These are phyloP conservation scores for Pseudoips prasinana DNA, from an alignment of 2,888 invertebrate species.

Conservation along the genomic window DNA sequence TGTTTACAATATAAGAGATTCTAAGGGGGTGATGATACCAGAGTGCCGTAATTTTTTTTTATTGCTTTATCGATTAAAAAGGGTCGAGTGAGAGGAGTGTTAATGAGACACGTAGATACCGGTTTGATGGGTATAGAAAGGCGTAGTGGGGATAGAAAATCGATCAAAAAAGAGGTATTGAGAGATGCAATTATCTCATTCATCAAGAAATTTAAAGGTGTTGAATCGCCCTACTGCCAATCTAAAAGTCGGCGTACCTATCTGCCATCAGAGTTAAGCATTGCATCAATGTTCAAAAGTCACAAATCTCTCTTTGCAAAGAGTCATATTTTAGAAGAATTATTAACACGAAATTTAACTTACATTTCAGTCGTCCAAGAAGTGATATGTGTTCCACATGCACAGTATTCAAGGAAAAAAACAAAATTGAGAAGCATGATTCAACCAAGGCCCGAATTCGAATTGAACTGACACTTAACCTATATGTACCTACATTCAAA, in stretches of 20 bases:
- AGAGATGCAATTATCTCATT: constrained; percentile 17
- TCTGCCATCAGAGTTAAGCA: constrained; percentile 15
- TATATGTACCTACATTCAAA: no score
- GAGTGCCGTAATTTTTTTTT: constrained; percentile 8
- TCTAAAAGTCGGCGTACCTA: constrained; percentile 20
- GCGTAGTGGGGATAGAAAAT: constrained; percentile 11
- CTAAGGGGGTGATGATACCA: constrained; percentile 3
- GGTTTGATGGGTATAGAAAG: constrained; percentile 15
- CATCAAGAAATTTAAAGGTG: constrained; percentile 24
- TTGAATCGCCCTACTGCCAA: constrained; percentile 22
- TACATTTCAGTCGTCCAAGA: constrained; percentile 14
- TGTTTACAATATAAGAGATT: constrained; percentile 6
- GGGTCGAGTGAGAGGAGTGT: constrained; percentile 12
- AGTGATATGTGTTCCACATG: constrained; percentile 17
- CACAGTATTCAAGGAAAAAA: constrained; percentile 15
- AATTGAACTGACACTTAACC: constrained; percentile 5
- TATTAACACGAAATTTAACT: constrained; percentile 13
- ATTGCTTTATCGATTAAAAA: constrained; percentile 8
- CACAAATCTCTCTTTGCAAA: constrained; percentile 16
- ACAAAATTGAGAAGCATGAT: constrained; percentile 11
- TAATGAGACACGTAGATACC: constrained; percentile 11
- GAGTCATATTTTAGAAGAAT: constrained; percentile 21
- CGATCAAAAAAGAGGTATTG: constrained; percentile 14
- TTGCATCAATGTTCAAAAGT: constrained; percentile 20
- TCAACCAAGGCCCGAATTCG: constrained; percentile 4